Percentiles rank a stretch among this genome's conserved stretches.
phyloP scores from a whole-genome alignment of 2,113 vertebrate species.

The Papio anubis region DNA sequence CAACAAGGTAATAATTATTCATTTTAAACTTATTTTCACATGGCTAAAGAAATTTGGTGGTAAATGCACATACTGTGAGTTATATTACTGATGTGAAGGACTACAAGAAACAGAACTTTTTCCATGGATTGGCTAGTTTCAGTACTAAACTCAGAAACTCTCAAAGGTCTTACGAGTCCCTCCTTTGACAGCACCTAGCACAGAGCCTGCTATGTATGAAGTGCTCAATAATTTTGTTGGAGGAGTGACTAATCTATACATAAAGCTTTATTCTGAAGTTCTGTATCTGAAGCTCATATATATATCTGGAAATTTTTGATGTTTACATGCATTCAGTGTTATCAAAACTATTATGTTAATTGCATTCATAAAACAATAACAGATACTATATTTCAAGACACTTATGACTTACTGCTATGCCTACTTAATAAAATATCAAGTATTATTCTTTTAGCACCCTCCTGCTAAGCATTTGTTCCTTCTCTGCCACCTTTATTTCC shows the following conservation, averaged over 20 bases:
- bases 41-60: neutral
- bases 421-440: neutral
- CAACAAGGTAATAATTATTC: neutral
- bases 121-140: neutral
- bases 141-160: neutral
- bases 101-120: neutral
- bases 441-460: neutral
- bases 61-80: conserved; percentile 5
- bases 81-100: neutral
- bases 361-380: neutral
- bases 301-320: neutral
- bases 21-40: conserved; percentile 44
- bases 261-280: neutral
- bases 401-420: neutral
- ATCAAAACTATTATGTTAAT: neutral
- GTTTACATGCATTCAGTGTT: conserved; percentile 17
- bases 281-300: neutral
- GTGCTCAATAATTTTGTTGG: neutral
- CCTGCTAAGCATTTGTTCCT: neutral
- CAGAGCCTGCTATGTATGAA: neutral
- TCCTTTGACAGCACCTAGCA: neutral
- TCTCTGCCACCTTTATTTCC: neutral
- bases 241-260: neutral
- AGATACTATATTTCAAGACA: neutral
- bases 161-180: neutral